Evolutionary conservation across 2,888 invertebrate genomes (phyloP).

Genomic region (Tenodera sinensis): DNA sequence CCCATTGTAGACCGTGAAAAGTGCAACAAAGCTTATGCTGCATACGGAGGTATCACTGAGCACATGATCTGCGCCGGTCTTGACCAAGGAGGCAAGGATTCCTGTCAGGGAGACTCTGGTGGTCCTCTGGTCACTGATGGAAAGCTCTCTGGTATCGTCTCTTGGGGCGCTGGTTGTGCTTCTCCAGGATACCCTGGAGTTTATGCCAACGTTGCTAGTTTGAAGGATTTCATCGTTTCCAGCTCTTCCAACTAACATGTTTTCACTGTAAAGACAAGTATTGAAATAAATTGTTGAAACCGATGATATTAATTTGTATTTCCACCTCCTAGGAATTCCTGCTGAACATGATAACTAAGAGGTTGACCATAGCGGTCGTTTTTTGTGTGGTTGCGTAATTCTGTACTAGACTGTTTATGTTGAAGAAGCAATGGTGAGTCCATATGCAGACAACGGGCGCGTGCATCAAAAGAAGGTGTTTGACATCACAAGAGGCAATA

Average conservation of each 20-base stretch:
- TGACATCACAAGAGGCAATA: too few relatives aligned
- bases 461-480: too few relatives aligned
- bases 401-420: too few relatives aligned
- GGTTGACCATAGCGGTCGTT: too few relatives aligned
- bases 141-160: constrained; percentile 42
- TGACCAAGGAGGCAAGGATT: constrained; percentile 48
- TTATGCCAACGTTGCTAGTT: constrained; percentile 24
- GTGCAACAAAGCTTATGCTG: constrained; percentile 38
- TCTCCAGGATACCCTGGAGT: constrained; percentile 34
- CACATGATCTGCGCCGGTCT: constrained; percentile 56
- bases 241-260: background rate
- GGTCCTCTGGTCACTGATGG: constrained; percentile 40
- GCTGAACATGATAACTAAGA: too few relatives aligned
- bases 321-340: too few relatives aligned
- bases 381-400: too few relatives aligned
- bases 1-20: constrained; percentile 38
- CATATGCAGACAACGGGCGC: too few relatives aligned
- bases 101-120: constrained; percentile 52
- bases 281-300: too few relatives aligned
- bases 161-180: constrained; percentile 44
- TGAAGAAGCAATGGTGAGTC: too few relatives aligned
- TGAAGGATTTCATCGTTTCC: background rate
- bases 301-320: too few relatives aligned
- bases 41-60: constrained; percentile 32
- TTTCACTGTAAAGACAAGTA: too few relatives aligned